A percentile compares a stretch with the other conserved stretches of the same genome.
phyloP scores from a whole-genome alignment of 2,888 invertebrate species.

The Epinotia nisella region DNA sequence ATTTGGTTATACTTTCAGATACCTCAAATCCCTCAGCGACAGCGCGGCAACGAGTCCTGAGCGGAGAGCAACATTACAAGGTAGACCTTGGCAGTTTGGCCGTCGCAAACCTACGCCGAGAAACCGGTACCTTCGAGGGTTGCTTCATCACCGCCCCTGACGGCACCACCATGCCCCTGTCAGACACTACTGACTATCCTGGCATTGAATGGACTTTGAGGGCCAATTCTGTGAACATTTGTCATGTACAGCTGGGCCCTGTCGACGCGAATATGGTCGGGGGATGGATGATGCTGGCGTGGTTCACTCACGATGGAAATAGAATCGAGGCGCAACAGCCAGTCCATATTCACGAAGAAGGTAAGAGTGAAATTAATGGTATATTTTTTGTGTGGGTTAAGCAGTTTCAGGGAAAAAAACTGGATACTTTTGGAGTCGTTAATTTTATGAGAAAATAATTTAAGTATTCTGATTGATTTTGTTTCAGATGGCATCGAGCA shows the following conservation, averaged over 20 bases:
- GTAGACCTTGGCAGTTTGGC: conserved; percentile 19
- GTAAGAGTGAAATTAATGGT: conserved; percentile 5
- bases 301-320: conserved; percentile 36
- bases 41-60: conserved; percentile 36
- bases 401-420: too few relatives aligned
- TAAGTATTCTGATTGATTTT: neutral
- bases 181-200: conserved; percentile 28
- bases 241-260: conserved; percentile 30
- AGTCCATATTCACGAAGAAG: conserved; percentile 24
- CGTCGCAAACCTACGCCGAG: conserved; percentile 29
- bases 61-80: conserved; percentile 34
- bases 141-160: conserved; percentile 41
- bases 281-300: conserved; percentile 33
- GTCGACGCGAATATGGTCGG: conserved; percentile 30
- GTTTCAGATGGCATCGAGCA: conserved; percentile 32
- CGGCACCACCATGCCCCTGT: conserved; percentile 39
- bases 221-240: conserved; percentile 18
- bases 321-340: conserved; percentile 38
- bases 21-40: conserved; percentile 17
- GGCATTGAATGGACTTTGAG: conserved; percentile 35
- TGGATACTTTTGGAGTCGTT: too few relatives aligned
- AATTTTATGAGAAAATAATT: neutral
- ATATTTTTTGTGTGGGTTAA: too few relatives aligned
- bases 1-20: conserved; percentile 19
- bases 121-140: conserved; percentile 35